Percentiles rank a stretch among this genome's conserved stretches.
Evolutionary conservation across 1,140 invertebrate genomes (phyloP).

Genomic region (Trichomalopsis sarcophagae): DNA sequence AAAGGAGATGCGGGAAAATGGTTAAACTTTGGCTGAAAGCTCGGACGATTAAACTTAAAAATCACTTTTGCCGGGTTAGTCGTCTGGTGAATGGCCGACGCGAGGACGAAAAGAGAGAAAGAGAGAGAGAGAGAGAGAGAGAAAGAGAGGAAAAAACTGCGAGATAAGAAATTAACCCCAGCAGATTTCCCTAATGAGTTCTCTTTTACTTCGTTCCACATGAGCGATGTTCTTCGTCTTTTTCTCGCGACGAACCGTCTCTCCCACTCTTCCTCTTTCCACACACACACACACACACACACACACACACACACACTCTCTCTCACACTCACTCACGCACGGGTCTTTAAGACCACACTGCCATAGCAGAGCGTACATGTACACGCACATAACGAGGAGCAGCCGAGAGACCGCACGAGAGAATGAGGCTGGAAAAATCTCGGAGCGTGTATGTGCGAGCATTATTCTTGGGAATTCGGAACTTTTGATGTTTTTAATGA

Average conservation of each 20-base stretch:
- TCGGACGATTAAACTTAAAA: not conserved
- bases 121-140: too few relatives aligned
- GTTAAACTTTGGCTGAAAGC: not conserved
- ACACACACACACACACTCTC: not conserved
- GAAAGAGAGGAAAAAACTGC: not conserved
- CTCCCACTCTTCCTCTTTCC: not conserved
- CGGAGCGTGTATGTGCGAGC: conserved; percentile 15
- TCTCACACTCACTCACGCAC: too few relatives aligned
- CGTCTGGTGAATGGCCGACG: not conserved
- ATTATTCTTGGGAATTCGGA: conserved; percentile 47
- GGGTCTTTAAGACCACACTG: too few relatives aligned
- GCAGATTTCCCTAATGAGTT: conserved; percentile 52
- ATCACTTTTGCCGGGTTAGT: not conserved
- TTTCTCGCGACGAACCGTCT: not conserved
- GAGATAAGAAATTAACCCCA: conserved; percentile 47
- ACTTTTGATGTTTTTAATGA: conserved; percentile 54
- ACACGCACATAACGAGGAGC: conserved; percentile 26
- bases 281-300: not conserved
- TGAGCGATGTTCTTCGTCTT: conserved; percentile 47
- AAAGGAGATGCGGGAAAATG: too few relatives aligned
- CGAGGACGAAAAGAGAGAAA: not conserved
- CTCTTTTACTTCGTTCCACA: conserved; percentile 48
- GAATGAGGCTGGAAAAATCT: conserved; percentile 19
- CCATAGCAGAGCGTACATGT: not conserved
- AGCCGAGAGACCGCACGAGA: conserved; percentile 16